Conservation (phyloP, 2,797 vertebrate species). For the Microctenopoma stevenorrisi region DNA sequence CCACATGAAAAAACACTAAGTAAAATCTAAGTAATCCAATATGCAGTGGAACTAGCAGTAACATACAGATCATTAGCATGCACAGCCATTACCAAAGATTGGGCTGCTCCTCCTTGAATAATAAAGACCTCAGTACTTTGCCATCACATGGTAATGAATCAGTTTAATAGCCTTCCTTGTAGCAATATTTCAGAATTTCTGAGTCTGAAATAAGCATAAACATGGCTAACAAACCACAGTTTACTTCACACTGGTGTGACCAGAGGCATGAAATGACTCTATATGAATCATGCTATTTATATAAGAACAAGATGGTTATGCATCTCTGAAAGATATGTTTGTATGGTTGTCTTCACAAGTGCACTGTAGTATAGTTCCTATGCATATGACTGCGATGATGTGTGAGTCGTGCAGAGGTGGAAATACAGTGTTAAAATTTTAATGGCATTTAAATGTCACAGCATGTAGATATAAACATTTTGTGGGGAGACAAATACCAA, state of each 20-base stretch:
- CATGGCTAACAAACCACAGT: constrained; percentile 16
- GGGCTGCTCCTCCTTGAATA: constrained; percentile 49
- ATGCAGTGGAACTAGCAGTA: constrained; percentile 30
- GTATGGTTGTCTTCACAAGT: not conserved
- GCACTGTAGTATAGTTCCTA: not conserved
- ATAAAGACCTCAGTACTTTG: constrained; percentile 45
- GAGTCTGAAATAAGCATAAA: constrained; percentile 20
- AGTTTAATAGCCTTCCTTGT: constrained; percentile 39
- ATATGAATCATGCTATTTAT: not conserved
- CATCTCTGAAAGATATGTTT: not conserved
- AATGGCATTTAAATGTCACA: constrained; percentile 12
- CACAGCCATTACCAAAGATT: constrained; percentile 43
- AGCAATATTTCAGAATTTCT: constrained; percentile 27
- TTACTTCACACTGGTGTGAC: not conserved
- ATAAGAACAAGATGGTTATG: not conserved
- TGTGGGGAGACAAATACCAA: not conserved
- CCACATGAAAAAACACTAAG: constrained; percentile 34
- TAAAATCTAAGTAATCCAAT: constrained; percentile 46
- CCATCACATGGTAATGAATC: constrained; percentile 27
- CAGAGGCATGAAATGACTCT: not conserved
- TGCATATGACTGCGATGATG: not conserved
- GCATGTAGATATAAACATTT: not conserved
- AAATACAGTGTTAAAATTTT: not conserved
- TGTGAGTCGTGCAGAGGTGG: not conserved
- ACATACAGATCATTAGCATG: constrained; percentile 46